Base-by-base conservation (phyloP, 1,140 invertebrate species). In the Aphelinus certus region DNA sequence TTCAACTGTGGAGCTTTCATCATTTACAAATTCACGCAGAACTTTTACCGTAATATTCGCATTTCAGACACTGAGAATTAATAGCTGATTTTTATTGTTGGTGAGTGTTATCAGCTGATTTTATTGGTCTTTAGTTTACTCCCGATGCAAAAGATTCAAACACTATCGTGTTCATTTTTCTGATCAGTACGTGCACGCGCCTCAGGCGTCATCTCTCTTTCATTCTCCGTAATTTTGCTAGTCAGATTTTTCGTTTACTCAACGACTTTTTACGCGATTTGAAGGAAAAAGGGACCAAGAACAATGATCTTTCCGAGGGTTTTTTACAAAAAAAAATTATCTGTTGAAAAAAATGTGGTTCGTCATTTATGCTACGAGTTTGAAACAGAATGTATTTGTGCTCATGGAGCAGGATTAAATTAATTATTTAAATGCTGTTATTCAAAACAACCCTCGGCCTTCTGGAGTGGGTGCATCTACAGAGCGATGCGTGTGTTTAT, bases 381-480 rank as follows among this genome's bases (percentile, higher is more conserved):
- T 26, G 26, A 26, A 26, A 26, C 26, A 26, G 26, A 26, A 26
- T 26, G 26, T 26, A 26, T 26, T 26, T 26, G 26, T 26, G 26
- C 42, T 61, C 58, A 26, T 43, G 42, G 3, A 57, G 58, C 60
- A 7, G 82, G 82, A 82, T 83, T 83, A 85, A 83, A 85, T 81
- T 81, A 89, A 78, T 81, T 82, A 80, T 81, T 85, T 83, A 84
- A 85, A 85, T 85, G 79, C 77, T 78, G 80, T 83, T 83, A 84
- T 84, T 84, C 83, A 83, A 83, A 26, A 26, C 26, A 26, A 26
- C 26, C 26, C 26, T 26, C 26, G 26, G 26, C 81, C 79, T 84
- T 77, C 80, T 71, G 78, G 64, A 51, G 46, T 46, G 61, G 62
- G 63, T 78, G 79, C 77, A 79, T 63, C 78, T 75, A 26, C 26